phyloP scores from a whole-genome alignment of 2,113 vertebrate species.

The Daboia siamensis region DNA sequence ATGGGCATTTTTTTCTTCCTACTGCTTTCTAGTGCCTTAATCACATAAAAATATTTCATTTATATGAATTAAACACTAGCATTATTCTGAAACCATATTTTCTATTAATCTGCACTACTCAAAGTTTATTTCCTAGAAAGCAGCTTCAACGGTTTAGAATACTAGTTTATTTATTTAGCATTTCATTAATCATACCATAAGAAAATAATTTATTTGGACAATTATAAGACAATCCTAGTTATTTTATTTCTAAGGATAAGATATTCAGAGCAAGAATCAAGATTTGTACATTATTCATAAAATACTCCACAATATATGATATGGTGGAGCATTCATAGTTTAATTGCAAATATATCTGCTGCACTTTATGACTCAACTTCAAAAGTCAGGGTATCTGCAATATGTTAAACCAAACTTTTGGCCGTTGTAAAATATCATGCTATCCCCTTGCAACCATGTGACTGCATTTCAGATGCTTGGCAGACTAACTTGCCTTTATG shows the following conservation, averaged over 20 bases:
- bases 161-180: neutral
- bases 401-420: neutral
- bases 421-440: no score
- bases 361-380: neutral
- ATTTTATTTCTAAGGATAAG: neutral
- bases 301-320: neutral
- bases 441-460: no score
- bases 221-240: neutral
- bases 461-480: no score
- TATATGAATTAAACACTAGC: neutral
- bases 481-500: no score
- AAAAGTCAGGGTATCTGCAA: neutral
- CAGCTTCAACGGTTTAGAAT: neutral
- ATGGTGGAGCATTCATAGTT: neutral
- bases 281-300: neutral
- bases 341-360: neutral
- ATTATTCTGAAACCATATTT: neutral
- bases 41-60: neutral
- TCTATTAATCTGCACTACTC: neutral
- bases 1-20: neutral
- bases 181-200: conserved; percentile 39
- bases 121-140: neutral
- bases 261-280: neutral
- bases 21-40: neutral
- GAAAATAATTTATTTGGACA: conserved; percentile 46